These are phyloP conservation scores for Chaenocephalus aceratus DNA, from an alignment of 2,113 vertebrate genomes.

Conservation along the genomic window DNA sequence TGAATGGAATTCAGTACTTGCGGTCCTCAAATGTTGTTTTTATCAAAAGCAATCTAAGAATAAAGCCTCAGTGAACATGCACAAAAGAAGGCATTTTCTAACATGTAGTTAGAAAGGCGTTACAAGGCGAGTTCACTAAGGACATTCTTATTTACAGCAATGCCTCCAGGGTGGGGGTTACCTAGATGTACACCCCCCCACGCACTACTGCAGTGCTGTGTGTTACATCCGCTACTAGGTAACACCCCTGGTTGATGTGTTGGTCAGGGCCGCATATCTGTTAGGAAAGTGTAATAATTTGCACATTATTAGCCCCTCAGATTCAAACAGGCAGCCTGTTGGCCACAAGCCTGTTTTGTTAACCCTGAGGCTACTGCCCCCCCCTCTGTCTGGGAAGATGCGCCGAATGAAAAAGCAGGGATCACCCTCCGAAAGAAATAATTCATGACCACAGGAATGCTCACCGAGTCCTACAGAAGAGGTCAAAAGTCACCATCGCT, in stretches of 20 bases:
- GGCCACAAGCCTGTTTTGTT: conserved; percentile 28
- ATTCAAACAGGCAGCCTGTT: conserved; percentile 29
- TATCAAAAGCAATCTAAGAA: neutral
- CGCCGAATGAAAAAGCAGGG: neutral
- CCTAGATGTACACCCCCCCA: conserved; percentile 49
- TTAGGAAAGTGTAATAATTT: conserved; percentile 7
- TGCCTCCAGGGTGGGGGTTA: conserved; percentile 36
- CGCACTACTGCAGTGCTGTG: neutral
- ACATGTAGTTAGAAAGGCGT: no score
- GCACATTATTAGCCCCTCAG: conserved; percentile 15
- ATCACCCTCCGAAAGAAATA: conserved; percentile 50
- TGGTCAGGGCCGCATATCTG: conserved; percentile 14
- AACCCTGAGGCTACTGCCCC: conserved; percentile 20
- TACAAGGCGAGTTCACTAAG: conserved; percentile 33
- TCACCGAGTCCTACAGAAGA: conserved; percentile 31
- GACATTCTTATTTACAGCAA: conserved; percentile 54
- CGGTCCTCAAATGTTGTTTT: neutral
- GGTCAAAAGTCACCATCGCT: conserved; percentile 71
- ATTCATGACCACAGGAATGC: conserved; percentile 56
- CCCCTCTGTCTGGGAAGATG: conserved; percentile 40
- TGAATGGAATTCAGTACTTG: neutral
- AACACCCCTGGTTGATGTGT: neutral
- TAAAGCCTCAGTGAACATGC: neutral
- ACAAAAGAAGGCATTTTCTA: conserved; percentile 14
- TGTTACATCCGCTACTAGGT: conserved; percentile 8